These are phyloP conservation scores for Bos taurus DNA, from an alignment of 2,113 vertebrate genomes.

Conservation along the genomic window DNA sequence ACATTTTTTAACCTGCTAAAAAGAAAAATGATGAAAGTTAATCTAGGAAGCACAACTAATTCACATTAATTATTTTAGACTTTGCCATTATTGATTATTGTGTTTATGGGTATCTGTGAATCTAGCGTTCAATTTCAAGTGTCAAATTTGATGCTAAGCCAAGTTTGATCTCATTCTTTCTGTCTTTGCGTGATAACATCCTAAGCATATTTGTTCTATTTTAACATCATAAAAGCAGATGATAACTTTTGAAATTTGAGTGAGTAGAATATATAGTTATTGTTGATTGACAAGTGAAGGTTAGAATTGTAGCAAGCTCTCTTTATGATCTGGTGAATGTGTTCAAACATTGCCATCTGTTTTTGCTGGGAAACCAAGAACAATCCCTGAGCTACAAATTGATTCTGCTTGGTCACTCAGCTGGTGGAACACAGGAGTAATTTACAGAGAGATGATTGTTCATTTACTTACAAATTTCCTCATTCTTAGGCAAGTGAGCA, in stretches of 20 bases:
- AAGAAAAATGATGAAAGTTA: not conserved
- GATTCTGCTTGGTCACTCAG: not conserved
- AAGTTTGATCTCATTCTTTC: slow-evolving; percentile 14
- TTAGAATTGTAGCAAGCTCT: not conserved
- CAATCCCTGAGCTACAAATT: not conserved
- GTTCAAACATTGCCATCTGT: not conserved
- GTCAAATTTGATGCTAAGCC: not conserved
- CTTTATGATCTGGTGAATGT: not conserved
- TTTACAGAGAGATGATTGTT: not conserved
- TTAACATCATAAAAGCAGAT: not conserved
- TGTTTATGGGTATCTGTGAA: not conserved
- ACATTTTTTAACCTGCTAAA: not conserved
- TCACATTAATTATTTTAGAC: not conserved
- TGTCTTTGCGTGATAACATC: not conserved
- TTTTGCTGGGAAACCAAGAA: not conserved
- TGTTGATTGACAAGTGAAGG: not conserved
- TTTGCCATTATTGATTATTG: not conserved
- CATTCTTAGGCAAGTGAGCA: not conserved
- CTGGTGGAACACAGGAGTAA: not conserved
- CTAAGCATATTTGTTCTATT: not conserved
- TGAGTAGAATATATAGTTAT: not conserved
- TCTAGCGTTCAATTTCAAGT: not conserved
- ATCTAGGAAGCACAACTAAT: not conserved
- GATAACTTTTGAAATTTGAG: not conserved
- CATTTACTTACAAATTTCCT: slow-evolving; percentile 29